phyloP scores from a whole-genome alignment of 2,888 invertebrate genomes.

The Cryptocheilus praepositus region DNA sequence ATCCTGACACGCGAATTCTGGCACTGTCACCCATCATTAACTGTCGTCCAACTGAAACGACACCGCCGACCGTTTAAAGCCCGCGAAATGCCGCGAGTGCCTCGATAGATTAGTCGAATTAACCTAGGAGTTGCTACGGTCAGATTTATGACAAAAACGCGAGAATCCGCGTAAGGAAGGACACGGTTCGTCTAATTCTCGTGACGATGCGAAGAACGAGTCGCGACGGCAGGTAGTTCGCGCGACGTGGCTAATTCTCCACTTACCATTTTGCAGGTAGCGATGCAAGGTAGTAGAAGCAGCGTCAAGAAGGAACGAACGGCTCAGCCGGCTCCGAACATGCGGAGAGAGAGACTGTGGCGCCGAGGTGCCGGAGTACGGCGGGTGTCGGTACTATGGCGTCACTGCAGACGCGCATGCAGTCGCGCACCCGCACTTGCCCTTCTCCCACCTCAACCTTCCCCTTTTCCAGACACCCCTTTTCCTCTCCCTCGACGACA shows the following conservation, averaged over 20 bases:
- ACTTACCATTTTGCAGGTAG: conserved; percentile 66
- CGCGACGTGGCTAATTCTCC: neutral
- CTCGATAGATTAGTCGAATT: no score
- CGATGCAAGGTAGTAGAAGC: conserved; percentile 32
- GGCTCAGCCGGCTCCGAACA: conserved; percentile 61
- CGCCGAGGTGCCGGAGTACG: conserved; percentile 56
- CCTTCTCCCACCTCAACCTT: conserved; percentile 21
- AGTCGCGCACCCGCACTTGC: conserved; percentile 66
- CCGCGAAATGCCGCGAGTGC: no score
- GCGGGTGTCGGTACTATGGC: conserved; percentile 64
- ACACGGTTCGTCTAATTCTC: no score
- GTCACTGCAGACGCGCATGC: conserved; percentile 67
- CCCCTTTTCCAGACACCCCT: conserved; percentile 1
- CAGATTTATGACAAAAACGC: no score
- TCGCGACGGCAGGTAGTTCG: no score
- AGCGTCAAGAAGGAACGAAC: conserved; percentile 33
- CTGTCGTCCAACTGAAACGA: no score
- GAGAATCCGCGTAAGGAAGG: no score
- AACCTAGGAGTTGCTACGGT: no score
- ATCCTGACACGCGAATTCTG: conserved; percentile 10
- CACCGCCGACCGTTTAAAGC: no score
- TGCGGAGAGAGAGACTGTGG: conserved; percentile 67
- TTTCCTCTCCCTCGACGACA: conserved; percentile 14
- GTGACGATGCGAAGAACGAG: no score
- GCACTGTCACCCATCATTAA: no score